Conservation (phyloP, 2,113 vertebrate genomes). For the Seriola rivoliana region DNA sequence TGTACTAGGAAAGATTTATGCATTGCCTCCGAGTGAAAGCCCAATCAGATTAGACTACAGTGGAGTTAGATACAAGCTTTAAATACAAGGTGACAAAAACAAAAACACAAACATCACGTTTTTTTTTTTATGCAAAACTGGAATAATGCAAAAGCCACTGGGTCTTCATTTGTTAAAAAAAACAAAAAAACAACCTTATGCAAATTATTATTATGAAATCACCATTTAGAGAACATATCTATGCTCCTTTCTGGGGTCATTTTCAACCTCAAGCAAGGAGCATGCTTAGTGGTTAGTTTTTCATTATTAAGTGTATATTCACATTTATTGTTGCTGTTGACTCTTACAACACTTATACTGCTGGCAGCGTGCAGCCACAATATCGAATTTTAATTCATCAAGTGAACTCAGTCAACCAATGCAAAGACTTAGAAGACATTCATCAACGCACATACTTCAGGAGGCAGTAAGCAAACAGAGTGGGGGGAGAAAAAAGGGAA, state of each 20-base stretch:
- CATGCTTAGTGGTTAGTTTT: slow-evolving; percentile 15
- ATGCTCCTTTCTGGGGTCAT: background rate
- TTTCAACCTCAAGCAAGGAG: slow-evolving; percentile 5
- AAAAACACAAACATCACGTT: background rate
- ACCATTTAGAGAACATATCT: background rate
- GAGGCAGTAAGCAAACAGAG: slow-evolving; percentile 15
- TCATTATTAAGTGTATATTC: slow-evolving; percentile 17
- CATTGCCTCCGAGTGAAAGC: slow-evolving; percentile 48
- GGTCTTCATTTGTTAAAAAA: background rate
- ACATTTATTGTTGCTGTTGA: slow-evolving; percentile 12
- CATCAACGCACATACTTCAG: slow-evolving; percentile 34
- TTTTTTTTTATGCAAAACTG: background rate
- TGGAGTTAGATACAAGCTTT: slow-evolving; percentile 10
- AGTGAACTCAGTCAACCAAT: slow-evolving; percentile 38
- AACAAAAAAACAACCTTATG: background rate
- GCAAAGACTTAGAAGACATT: slow-evolving; percentile 29
- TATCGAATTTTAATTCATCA: slow-evolving; percentile 60
- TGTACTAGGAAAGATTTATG: slow-evolving; percentile 59
- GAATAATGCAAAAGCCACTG: slow-evolving; percentile 4
- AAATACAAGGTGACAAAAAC: slow-evolving; percentile 17
- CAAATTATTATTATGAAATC: slow-evolving; percentile 1
- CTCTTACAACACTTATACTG: slow-evolving; percentile 16
- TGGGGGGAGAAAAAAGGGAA: background rate
- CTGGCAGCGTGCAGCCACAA: slow-evolving; percentile 30
- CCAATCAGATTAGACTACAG: slow-evolving; percentile 54